phyloP scores from a whole-genome alignment of 2,797 vertebrate species.

The Microctenopoma lineatum region DNA sequence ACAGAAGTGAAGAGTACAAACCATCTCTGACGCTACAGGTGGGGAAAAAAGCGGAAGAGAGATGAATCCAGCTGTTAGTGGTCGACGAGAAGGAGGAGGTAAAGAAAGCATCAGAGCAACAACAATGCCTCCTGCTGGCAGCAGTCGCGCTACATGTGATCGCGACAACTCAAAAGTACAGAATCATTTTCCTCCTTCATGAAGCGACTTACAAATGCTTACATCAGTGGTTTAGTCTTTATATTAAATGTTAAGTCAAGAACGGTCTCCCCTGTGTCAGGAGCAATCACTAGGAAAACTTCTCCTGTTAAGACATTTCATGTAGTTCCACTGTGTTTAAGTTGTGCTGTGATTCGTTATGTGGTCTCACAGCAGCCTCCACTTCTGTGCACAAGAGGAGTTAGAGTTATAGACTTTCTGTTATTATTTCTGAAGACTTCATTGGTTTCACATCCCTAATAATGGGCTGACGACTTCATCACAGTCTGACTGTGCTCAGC shows the following conservation, averaged over 20 bases:
- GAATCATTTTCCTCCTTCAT: too few relatives aligned
- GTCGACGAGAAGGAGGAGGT: constrained; percentile 49
- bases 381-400: background rate
- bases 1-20: constrained; percentile 85
- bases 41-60: constrained; percentile 67
- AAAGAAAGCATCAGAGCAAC: constrained; percentile 20
- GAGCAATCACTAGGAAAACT: background rate
- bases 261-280: background rate
- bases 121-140: constrained; percentile 59
- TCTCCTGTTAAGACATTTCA: background rate
- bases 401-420: too few relatives aligned
- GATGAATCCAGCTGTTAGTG: constrained; percentile 40
- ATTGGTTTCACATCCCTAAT: background rate
- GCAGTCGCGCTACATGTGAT: too few relatives aligned
- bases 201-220: too few relatives aligned
- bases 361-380: background rate
- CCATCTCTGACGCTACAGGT: constrained; percentile 96
- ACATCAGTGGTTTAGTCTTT: background rate
- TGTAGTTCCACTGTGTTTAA: background rate
- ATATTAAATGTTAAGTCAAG: too few relatives aligned
- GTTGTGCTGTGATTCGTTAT: background rate
- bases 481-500: background rate
- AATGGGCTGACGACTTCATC: constrained; percentile 6
- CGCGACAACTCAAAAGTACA: background rate
- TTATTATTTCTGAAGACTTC: background rate